Percentiles rank a stretch among this genome's conserved stretches.
phyloP scores from a whole-genome alignment of 2,113 vertebrate genomes.

The Calyptommatus sinebrachiatus region DNA sequence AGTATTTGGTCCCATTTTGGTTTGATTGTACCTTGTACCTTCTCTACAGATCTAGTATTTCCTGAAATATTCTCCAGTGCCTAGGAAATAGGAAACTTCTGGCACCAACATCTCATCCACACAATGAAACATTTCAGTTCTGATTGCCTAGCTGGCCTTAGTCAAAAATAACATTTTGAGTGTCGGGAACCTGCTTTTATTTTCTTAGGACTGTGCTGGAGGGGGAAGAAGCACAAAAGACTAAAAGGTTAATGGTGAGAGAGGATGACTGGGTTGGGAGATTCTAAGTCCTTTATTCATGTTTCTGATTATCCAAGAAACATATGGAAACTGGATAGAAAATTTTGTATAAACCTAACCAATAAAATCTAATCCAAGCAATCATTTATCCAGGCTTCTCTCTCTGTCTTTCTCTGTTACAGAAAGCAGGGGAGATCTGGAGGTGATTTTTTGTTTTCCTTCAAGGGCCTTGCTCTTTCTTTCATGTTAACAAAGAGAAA shows the following conservation, averaged over 20 bases:
- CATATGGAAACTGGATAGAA: slow-evolving; percentile 58
- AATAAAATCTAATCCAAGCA: slow-evolving; percentile 59
- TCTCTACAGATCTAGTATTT: no score
- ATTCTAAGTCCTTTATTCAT: slow-evolving; percentile 43
- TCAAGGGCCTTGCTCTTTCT: slow-evolving; percentile 35
- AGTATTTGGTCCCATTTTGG: no score
- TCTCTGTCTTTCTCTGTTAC: slow-evolving; percentile 32
- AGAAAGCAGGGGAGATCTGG: slow-evolving; percentile 37
- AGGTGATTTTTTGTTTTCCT: slow-evolving; percentile 25
- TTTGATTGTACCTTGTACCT: no score
- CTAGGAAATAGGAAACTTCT: no score
- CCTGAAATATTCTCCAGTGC: no score
- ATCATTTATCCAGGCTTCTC: slow-evolving; percentile 54
- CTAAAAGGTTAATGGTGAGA: slow-evolving; percentile 2
- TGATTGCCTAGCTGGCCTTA: no score
- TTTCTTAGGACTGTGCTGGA: neutral
- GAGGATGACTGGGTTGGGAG: slow-evolving; percentile 1
- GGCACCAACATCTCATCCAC: no score
- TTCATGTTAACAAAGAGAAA: slow-evolving; percentile 62
- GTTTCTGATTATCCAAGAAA: slow-evolving; percentile 62
- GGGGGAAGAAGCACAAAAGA: slow-evolving; percentile 23
- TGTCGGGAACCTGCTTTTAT: slow-evolving; percentile 6
- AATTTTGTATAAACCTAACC: slow-evolving; percentile 48
- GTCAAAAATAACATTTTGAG: slow-evolving; percentile 28
- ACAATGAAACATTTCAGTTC: no score